phyloP scores from a whole-genome alignment of 2,888 invertebrate genomes.

The Belgica antarctica region DNA sequence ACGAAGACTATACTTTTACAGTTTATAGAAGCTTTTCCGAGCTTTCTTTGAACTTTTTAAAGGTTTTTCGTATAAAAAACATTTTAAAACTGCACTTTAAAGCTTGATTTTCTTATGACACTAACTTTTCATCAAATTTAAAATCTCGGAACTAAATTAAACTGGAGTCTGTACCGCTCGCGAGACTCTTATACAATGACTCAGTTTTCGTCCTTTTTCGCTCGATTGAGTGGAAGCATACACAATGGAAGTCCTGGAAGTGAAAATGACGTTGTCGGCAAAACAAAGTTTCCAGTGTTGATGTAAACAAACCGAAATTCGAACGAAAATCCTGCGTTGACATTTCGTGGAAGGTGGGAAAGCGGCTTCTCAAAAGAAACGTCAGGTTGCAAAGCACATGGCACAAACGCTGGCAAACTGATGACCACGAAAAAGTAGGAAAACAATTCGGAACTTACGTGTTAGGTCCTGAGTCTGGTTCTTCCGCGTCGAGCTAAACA shows the following conservation, averaged over 20 bases:
- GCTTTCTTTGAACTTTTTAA: too few species aligned
- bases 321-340: background rate
- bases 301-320: conserved; percentile 12
- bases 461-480: conserved; percentile 31
- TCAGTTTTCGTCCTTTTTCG: conserved; percentile 6
- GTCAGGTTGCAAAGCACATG: conserved; percentile 33
- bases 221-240: too few species aligned
- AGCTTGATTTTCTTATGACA: background rate
- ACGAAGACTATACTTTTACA: too few species aligned
- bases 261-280: background rate
- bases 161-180: background rate
- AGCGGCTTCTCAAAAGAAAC: background rate
- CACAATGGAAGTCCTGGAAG: conserved; percentile 20
- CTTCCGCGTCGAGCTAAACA: background rate
- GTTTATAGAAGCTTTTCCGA: too few species aligned
- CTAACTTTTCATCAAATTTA: too few species aligned
- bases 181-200: background rate
- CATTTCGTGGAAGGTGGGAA: background rate
- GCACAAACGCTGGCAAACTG: background rate
- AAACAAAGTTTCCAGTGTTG: conserved; percentile 2
- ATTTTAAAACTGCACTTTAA: background rate
- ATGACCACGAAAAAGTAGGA: background rate
- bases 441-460: too few species aligned
- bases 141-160: background rate
- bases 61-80: background rate